Evolutionary conservation across 2,888 invertebrate genomes (phyloP).

Genomic region (Tenthredo notha): DNA sequence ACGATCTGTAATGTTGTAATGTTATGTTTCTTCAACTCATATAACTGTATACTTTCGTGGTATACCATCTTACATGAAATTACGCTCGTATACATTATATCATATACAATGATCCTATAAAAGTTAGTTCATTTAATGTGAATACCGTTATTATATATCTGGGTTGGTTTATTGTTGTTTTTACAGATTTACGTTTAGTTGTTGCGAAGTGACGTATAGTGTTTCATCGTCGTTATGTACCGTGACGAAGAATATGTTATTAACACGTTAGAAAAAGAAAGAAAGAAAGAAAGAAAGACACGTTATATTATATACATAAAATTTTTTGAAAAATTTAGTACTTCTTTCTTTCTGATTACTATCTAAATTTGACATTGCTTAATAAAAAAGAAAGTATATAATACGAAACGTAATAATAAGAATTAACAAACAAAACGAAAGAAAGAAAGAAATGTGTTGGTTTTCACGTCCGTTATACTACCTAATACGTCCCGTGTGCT

Average conservation of each 20-base stretch:
- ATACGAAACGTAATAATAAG: neutral
- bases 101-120: neutral
- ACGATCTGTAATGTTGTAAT: constrained; percentile 22
- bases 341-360: neutral
- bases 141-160: constrained; percentile 70
- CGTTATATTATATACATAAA: neutral
- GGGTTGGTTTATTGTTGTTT: constrained; percentile 75
- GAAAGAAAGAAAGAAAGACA: neutral
- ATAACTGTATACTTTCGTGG: neutral
- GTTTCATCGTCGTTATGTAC: neutral
- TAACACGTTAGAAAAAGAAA: neutral
- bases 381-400: neutral
- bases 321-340: neutral
- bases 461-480: constrained; percentile 10
- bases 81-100: constrained; percentile 23
- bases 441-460: constrained; percentile 65
- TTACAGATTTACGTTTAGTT: constrained; percentile 78
- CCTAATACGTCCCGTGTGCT: constrained; percentile 27
- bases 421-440: neutral
- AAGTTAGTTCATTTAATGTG: constrained; percentile 41
- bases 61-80: neutral
- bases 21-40: constrained; percentile 6
- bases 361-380: constrained; percentile 4
- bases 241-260: constrained; percentile 8
- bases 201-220: constrained; percentile 29